Evolutionary conservation across 1,140 invertebrate genomes (phyloP), one percentile per base, ranked within the genome.

Genomic region (Ceratina calcarata): DNA sequence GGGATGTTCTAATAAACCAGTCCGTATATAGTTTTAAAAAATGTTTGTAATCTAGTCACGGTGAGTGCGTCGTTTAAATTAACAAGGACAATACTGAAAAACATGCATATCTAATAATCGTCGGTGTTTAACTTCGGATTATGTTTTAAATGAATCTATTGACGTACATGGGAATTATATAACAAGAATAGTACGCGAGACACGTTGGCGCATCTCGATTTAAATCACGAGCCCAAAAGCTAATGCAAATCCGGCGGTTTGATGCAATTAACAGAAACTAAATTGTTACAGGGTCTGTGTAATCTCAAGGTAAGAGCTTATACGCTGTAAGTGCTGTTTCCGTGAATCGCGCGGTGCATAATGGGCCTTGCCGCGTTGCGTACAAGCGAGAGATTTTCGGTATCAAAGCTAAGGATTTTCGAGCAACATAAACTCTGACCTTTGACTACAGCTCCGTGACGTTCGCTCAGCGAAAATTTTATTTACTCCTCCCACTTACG

Each of bases 281-380:
- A 73, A 58, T 66, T 76, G 70, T 20, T 49, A 62, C 24, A 24
- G 65, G 74, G 37, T 62, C 58, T 22, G 62, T 74, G 74, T 71
- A 83, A 90, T 88, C 87, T 89, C 85, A 91, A 91, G 90, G 89
- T 90, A 91, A 90, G 88, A 90, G 91, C 86, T 91, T 91, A 92
- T 90, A 87, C 85, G 91, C 88, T 91, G 91, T 91, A 91, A 93
- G 91, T 91, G 90, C 82, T 79, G 60, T 72, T 71, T 77, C 64
- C 49, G 75, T 58, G 72, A 83, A 82, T 76, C 45, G 32, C 60
- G 61, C 27, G 22, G 12, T 10, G 20, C 45, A 20, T 37, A 20
- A 69, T 60, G 32, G 12, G 15, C 6, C 3, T 51, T 8, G 49
- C 8, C 4, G 12, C 67, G 8, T n/a, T 60, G 68, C 15, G 15